A percentile compares a stretch with the other conserved stretches of the same genome.
Conservation (phyloP, 2,888 invertebrate genomes). For the Galeopsomyia nigrocyanea region DNA sequence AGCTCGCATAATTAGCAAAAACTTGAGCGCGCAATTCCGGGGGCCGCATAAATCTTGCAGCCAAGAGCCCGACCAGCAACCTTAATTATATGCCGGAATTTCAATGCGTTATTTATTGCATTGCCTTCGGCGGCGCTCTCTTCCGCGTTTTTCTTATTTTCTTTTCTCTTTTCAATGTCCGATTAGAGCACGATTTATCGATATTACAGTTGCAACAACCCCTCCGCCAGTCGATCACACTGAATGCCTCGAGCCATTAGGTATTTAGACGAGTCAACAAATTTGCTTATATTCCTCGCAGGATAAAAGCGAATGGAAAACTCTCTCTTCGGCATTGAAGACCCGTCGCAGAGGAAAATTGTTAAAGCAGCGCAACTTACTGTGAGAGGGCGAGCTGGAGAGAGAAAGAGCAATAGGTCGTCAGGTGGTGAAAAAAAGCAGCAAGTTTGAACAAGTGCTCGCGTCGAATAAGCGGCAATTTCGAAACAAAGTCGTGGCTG, state of each 20-base stretch:
- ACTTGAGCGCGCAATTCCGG: conserved; percentile 34
- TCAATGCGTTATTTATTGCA: conserved; percentile 44
- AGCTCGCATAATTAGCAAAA: conserved; percentile 39
- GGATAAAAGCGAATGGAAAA: too few relatives aligned
- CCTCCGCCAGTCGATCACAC: too few relatives aligned
- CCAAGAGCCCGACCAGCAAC: background rate
- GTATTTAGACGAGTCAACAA: too few relatives aligned
- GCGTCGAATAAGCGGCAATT: conserved; percentile 22
- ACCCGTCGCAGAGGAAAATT: too few relatives aligned
- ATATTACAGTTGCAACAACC: conserved; percentile 10
- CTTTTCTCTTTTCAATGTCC: too few relatives aligned
- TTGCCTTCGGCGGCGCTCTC: conserved; percentile 11
- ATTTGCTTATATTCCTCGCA: too few relatives aligned
- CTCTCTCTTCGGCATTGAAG: too few relatives aligned
- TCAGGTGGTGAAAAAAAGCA: background rate
- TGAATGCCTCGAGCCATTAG: too few relatives aligned
- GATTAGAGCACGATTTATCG: conserved; percentile 36
- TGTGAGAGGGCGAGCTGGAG: too few relatives aligned
- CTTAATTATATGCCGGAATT: conserved; percentile 45
- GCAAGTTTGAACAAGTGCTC: conserved; percentile 19
- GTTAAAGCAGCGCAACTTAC: too few relatives aligned
- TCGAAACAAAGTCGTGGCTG: conserved; percentile 24
- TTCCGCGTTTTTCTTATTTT: background rate
- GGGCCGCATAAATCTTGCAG: conserved; percentile 36
- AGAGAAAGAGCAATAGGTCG: background rate